A percentile compares a stretch with the other conserved stretches of the same genome.
These are phyloP conservation scores for Pocillopora damicornis DNA, from an alignment of 64 coral and sea anemone genomes.

Conservation along the genomic window DNA sequence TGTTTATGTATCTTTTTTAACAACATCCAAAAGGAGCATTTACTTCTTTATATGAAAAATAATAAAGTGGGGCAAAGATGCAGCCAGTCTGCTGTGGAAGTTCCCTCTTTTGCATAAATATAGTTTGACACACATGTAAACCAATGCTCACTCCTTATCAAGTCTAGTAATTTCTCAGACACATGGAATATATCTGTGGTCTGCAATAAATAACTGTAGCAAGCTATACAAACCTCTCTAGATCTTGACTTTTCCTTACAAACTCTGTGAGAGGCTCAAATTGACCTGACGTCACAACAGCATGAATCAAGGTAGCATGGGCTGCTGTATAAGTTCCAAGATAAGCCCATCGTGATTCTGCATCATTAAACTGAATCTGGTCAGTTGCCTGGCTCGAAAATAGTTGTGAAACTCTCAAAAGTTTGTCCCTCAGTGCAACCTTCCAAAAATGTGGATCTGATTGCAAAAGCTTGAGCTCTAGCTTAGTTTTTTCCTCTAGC, in stretches of 20 bases:
- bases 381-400: constrained; percentile 95
- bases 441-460: constrained; percentile 76
- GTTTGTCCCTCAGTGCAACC: constrained; percentile 72
- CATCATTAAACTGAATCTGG: constrained; percentile 74
- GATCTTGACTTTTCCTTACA: constrained; percentile 45
- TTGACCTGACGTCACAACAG: constrained; percentile 60
- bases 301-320: constrained; percentile 85
- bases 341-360: constrained; percentile 90
- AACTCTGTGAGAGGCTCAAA: constrained; percentile 84
- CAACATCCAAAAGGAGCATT: too few species aligned
- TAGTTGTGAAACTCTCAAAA: constrained; percentile 79
- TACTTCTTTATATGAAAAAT: too few species aligned
- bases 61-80: too few species aligned
- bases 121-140: too few species aligned
- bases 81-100: too few species aligned
- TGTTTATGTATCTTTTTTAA: too few species aligned
- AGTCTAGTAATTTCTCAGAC: too few species aligned
- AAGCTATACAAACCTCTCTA: constrained; percentile 38
- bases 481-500: constrained; percentile 91
- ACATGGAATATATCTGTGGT: too few species aligned
- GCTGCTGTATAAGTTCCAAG: constrained; percentile 86
- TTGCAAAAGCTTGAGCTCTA: constrained; percentile 82
- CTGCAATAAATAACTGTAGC: background rate
- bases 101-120: too few species aligned
- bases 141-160: too few species aligned